Evolutionary conservation across 2,888 invertebrate genomes (phyloP).

Genomic region (Rhaphigaster nebulosa): DNA sequence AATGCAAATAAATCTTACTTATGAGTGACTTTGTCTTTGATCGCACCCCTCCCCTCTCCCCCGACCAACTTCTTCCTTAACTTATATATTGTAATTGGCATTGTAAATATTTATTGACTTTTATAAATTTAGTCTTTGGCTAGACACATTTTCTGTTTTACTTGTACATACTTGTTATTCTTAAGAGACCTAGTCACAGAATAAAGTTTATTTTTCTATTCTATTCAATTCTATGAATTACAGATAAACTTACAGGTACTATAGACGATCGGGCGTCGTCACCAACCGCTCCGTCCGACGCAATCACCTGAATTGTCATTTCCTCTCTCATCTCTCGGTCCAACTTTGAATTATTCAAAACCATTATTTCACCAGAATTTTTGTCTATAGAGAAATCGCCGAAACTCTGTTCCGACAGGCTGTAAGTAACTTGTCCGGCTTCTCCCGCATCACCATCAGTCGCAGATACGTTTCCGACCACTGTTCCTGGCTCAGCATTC

Average conservation of each 20-base stretch:
- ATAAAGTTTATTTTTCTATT: no score
- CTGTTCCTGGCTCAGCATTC: constrained; percentile 81
- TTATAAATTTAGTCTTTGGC: no score
- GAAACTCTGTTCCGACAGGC: constrained; percentile 81
- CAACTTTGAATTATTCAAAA: constrained; percentile 79
- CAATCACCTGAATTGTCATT: constrained; percentile 83
- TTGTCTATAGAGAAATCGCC: constrained; percentile 81
- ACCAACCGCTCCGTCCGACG: constrained; percentile 83
- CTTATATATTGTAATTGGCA: no score
- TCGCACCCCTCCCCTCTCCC: no score
- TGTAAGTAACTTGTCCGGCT: constrained; percentile 84
- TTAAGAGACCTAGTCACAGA: no score
- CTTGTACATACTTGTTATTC: no score
- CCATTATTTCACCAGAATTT: constrained; percentile 81
- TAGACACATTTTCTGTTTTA: no score
- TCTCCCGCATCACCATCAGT: constrained; percentile 83
- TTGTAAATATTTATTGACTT: no score
- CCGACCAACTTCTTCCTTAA: no score
- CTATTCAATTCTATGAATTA: background rate
- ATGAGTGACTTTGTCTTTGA: no score
- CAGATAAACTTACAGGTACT: constrained; percentile 56
- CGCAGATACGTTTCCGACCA: constrained; percentile 81
- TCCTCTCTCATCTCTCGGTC: constrained; percentile 83
- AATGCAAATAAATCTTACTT: no score
- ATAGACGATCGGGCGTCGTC: constrained; percentile 73